Base-by-base conservation (phyloP, 2,888 invertebrate species). In the Mesorhabditis belari region DNA sequence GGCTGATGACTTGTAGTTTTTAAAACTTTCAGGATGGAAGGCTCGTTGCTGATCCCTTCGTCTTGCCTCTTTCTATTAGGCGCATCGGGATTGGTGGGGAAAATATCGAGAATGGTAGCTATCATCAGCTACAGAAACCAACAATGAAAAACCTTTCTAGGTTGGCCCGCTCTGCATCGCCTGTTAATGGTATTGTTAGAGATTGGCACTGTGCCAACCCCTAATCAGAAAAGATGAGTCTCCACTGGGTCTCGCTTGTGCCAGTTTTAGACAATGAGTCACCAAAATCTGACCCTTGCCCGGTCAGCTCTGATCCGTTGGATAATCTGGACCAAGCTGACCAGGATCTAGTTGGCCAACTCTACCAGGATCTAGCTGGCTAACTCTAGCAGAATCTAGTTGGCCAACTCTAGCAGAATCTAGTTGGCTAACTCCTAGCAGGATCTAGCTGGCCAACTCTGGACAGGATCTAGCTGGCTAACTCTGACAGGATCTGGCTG, bases 91-190 rank as follows among this genome's bases (percentile, higher is more conserved):
- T 44, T 77, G 12, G 62, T 70, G 29, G 70, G 70, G 1, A n/a
- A 58, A 3, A 51, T 70, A 24, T 64, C 70, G 5, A 62, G 61
- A 57, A 77, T 52, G 71, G 71, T 27, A 58, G 56, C 3, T 57
- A 70, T 26, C 26, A 35, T 35, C n/a, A n/a, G 44, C 12, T n/a
- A n/a, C n/a, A n/a, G n/a, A n/a, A n/a, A n/a, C n/a, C n/a, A n/a
- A n/a, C n/a, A n/a, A n/a, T n/a, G n/a, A n/a, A n/a, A n/a, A n/a
- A 35, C n/a, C 69, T 12, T 51, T 54, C 19, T 63, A 62, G 51
- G 67, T 79, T 50, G 78, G 78, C 9, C 78, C 78, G 0, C 58
- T 78, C 19, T 77, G 77, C n/a, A 73, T 80, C 24, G 63, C 69
- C 77, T 78, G 6, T 61, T 77, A 12, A 61, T 77, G 59, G 50